Conservation (phyloP, 2,113 vertebrate genomes). For the Ptyas mucosa region DNA sequence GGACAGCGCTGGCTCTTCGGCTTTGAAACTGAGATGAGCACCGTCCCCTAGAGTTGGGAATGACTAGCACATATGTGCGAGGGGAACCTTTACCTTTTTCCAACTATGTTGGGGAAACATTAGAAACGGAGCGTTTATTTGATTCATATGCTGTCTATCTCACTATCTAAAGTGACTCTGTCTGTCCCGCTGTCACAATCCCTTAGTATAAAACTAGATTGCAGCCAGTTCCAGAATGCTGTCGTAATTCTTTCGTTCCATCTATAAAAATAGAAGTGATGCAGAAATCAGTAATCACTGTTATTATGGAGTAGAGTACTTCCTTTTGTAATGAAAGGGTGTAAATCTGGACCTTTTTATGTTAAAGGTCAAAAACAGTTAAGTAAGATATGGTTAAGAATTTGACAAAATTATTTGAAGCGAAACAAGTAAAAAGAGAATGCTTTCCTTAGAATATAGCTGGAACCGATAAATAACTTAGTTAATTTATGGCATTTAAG, state of each 20-base stretch:
- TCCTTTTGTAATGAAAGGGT: neutral
- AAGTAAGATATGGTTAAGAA: neutral
- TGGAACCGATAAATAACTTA: neutral
- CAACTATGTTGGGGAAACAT: neutral
- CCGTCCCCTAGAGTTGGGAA: no score
- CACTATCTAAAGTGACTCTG: neutral
- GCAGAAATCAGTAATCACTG: neutral
- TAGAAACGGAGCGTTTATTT: neutral
- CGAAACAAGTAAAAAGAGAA: neutral
- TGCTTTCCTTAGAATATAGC: neutral
- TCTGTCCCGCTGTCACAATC: neutral
- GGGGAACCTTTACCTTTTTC: no score
- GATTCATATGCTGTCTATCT: neutral
- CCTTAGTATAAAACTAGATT: neutral
- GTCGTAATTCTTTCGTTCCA: neutral
- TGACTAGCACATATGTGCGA: no score
- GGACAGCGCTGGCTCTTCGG: no score
- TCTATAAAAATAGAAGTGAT: neutral
- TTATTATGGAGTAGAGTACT: neutral
- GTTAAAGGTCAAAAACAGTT: neutral
- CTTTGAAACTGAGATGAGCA: no score
- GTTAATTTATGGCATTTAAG: neutral
- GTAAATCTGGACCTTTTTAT: neutral
- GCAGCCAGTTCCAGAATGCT: neutral
- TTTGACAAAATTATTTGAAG: neutral